Conservation (phyloP, 2,797 vertebrate species). For the Mareca penelope region DNA sequence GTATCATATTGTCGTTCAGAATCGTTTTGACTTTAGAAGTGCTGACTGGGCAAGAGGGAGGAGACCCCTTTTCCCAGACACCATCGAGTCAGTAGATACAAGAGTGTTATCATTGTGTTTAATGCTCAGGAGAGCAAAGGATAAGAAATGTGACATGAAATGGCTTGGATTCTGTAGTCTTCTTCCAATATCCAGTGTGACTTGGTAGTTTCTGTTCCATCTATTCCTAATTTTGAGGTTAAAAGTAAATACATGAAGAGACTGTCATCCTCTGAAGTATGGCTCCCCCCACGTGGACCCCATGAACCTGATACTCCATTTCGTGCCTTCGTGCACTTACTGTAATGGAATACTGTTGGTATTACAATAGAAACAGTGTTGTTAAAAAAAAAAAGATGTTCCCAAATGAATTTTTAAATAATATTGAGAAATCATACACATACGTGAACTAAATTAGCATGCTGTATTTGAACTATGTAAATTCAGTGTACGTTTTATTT, state of each 20-base stretch:
- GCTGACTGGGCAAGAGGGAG: neutral
- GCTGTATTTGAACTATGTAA: neutral
- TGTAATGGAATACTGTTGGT: neutral
- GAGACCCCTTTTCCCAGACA: neutral
- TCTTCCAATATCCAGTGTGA: neutral
- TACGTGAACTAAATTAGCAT: neutral
- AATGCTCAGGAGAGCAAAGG: neutral
- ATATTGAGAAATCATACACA: neutral
- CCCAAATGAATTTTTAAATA: neutral
- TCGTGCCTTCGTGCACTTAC: neutral
- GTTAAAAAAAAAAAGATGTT: neutral
- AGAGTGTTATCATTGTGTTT: neutral
- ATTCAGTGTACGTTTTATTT: neutral
- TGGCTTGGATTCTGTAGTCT: neutral
- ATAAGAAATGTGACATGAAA: neutral
- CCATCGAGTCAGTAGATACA: neutral
- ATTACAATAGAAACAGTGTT: neutral
- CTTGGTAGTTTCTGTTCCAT: neutral
- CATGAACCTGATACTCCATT: neutral
- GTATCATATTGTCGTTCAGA: neutral
- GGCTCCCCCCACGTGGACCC: neutral
- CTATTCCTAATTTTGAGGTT: neutral
- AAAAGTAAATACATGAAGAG: neutral
- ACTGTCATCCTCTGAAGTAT: neutral
- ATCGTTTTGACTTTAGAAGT: neutral